Conservation (phyloP, 2,888 invertebrate genomes). For the Morpho helenor region DNA sequence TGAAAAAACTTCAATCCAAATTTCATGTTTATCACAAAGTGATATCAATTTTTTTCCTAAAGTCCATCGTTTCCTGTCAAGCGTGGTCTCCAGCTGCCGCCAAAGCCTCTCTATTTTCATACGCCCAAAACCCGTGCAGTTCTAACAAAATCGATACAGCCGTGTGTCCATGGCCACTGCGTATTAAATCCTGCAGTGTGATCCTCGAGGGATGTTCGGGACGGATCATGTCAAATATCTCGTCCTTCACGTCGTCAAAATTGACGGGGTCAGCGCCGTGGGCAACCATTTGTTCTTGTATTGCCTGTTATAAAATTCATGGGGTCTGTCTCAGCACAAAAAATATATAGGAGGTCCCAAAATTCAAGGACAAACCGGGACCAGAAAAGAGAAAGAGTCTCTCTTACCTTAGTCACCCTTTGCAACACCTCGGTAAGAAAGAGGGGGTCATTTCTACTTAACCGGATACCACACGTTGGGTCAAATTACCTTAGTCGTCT, state of each 20-base stretch:
- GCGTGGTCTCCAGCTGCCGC: slow-evolving; percentile 83
- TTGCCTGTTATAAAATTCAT: slow-evolving; percentile 79
- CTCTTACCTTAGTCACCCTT: no score
- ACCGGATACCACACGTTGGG: no score
- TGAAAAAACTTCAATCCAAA: no score
- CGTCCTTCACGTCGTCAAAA: slow-evolving; percentile 97
- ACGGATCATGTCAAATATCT: slow-evolving; percentile 98
- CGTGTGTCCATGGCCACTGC: slow-evolving; percentile 94
- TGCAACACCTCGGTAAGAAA: no score
- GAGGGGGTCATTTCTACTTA: no score
- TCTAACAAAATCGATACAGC: slow-evolving; percentile 96
- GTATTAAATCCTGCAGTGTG: slow-evolving; percentile 90
- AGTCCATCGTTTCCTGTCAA: slow-evolving; percentile 34
- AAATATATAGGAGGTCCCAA: no score
- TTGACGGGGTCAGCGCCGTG: slow-evolving; percentile 94
- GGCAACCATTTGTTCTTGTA: slow-evolving; percentile 92
- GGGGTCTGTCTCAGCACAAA: background rate
- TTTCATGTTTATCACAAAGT: background rate
- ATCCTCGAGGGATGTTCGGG: slow-evolving; percentile 91
- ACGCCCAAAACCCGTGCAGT: slow-evolving; percentile 97
- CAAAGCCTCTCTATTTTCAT: slow-evolving; percentile 94
- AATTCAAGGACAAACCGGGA: no score
- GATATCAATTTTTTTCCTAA: slow-evolving; percentile 33
- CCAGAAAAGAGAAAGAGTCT: no score
- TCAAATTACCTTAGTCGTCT: no score